Conservation (phyloP, 1,140 invertebrate genomes). For the Hyphantria cunea region DNA sequence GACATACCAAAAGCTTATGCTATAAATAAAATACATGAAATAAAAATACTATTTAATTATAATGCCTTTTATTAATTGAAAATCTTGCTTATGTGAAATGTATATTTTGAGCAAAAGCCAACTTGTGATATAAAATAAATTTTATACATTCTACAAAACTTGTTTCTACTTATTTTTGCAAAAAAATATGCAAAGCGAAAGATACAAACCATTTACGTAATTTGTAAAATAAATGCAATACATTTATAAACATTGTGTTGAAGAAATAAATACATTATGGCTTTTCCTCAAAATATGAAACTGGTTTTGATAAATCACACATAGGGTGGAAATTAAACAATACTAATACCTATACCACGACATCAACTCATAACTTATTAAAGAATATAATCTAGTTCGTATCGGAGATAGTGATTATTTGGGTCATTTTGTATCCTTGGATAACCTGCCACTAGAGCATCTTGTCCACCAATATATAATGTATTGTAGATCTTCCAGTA, state of each 20-base stretch:
- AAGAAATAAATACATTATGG: background rate
- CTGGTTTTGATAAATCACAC: background rate
- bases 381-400: slow-evolving; percentile 95
- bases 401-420: slow-evolving; percentile 97
- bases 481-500: slow-evolving; percentile 99
- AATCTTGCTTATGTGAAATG: slow-evolving; percentile 7
- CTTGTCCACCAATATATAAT: slow-evolving; percentile 99
- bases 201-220: too few relatives aligned
- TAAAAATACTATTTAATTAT: slow-evolving; percentile 23
- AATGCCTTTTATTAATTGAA: slow-evolving; percentile 26
- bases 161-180: too few relatives aligned
- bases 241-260: too few relatives aligned
- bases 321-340: slow-evolving; percentile 33
- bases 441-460: slow-evolving; percentile 98
- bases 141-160: background rate
- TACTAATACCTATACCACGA: slow-evolving; percentile 33
- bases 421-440: slow-evolving; percentile 97
- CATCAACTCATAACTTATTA: slow-evolving; percentile 43
- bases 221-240: too few relatives aligned
- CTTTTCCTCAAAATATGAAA: slow-evolving; percentile 7
- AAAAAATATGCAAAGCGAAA: too few relatives aligned
- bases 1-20: slow-evolving; percentile 17
- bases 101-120: slow-evolving; percentile 17
- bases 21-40: slow-evolving; percentile 17
- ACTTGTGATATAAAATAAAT: background rate